A percentile compares a stretch with the other conserved stretches of the same genome.
phyloP scores from a whole-genome alignment of 2,888 invertebrate species.

The Drosophila sordidapex region DNA sequence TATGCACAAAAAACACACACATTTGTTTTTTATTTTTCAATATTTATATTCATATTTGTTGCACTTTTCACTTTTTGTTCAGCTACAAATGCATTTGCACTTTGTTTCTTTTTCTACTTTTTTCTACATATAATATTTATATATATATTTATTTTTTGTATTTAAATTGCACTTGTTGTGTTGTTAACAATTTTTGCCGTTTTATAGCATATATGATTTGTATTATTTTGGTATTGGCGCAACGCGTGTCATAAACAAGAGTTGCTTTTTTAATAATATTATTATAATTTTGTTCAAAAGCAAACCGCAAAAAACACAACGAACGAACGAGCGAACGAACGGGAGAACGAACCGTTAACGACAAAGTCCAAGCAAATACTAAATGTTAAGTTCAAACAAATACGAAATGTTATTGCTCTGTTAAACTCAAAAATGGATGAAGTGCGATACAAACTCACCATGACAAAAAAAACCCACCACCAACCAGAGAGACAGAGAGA shows the following conservation, averaged over 20 bases:
- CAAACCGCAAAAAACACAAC: conserved; percentile 66
- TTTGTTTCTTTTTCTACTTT: conserved; percentile 36
- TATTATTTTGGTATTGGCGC: conserved; percentile 24
- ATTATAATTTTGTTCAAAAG: conserved; percentile 55
- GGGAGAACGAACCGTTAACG: conserved; percentile 80
- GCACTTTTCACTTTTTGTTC: conserved; percentile 47
- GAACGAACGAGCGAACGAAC: conserved; percentile 71
- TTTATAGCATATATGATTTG: conserved; percentile 35
- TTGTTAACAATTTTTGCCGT: conserved; percentile 58
- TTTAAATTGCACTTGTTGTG: conserved; percentile 74
- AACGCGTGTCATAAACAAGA: conserved; percentile 44
- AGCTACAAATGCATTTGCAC: conserved; percentile 66
- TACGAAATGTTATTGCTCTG: conserved; percentile 64
- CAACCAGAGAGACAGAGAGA: not conserved
- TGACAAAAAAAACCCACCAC: conserved; percentile 47
- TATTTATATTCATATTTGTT: conserved; percentile 24
- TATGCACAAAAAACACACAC: conserved; percentile 23
- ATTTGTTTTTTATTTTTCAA: conserved; percentile 13
- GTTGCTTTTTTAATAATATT: conserved; percentile 30
- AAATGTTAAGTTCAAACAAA: conserved; percentile 81
- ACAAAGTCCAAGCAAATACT: conserved; percentile 84
- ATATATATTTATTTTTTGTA: not conserved
- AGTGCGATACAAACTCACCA: conserved; percentile 59
- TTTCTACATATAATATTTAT: conserved; percentile 15
- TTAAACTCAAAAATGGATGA: conserved; percentile 46